Base-by-base conservation (phyloP, 2,113 vertebrate species). In the Triplophysa tibetana region DNA sequence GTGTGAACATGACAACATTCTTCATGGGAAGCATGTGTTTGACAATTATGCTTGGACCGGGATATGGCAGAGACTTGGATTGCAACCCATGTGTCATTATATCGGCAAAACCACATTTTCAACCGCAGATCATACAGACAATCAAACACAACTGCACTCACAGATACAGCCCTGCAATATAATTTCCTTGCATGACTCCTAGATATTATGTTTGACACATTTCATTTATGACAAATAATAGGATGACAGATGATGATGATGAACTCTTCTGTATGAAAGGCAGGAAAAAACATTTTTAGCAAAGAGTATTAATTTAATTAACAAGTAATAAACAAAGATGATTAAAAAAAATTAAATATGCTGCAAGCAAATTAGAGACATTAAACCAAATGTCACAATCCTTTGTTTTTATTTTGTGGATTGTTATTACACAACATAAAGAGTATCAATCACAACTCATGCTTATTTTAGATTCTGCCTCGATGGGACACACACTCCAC, bases 401-500 rank as follows among this genome's bases (percentile, higher is more conserved):
- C 12, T 79, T 65, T 78, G 10, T 67, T 81, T 61, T 64, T 9
- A 65, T 70, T 64, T 29, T 73, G 33, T 74, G 33, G 21, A 17
- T 52, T 80, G 41, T 82, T 48, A 70, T 43, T 14, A 72, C 33
- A 74, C 81, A 79, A 78, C 82, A 60, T 65, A 54, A 68, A 19
- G 7, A 50, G 58, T 7, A 23, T 62, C 56, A 29, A 33, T 69
- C 65, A 77, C 69, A 33, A 79, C 63, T 56, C 54, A 68, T 81
- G 60, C 45, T 72, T 79, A 8, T 63, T 81, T 75, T 79, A 52
- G 61, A 50, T 54, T 23, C 45, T 43, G 50, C 23, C 75, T 83
- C 65, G 19, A 14, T 45, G 45, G 65, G 64, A n/a, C 43, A 61
- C 23, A 29, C 65, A 62, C 70, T 77, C 62, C 17, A 66, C 29